Base-by-base conservation (phyloP, 2,797 vertebrate genomes). In the Lepus oiostolus region DNA sequence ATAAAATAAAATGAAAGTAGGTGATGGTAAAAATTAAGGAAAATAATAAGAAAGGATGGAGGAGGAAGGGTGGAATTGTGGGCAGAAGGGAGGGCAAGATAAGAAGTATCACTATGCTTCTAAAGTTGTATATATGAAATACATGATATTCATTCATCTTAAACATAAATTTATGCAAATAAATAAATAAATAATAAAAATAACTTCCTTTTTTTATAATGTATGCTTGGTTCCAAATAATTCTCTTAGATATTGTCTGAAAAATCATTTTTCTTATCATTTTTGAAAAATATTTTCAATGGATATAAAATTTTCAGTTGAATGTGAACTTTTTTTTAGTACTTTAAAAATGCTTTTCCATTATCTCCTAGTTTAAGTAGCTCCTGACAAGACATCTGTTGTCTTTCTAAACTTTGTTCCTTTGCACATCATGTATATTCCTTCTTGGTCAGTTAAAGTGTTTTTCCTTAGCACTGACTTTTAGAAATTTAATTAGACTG, bases 271-370 rank as follows among this genome's bases (percentile, higher is more conserved):
- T 88, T 22, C 35, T n/a, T 84, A 42, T 84, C 47, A 87, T 50
- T n/a, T 88, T 93, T 95, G 68, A 91, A 89, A 91, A 32, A 77
- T 65, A 67, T 76, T 76, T 89, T 86, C 42, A 80, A 12, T 68
- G 26, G 38, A 76, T 65, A 82, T 76, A 77, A 67, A 82, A 74
- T 70, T 93, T 17, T 75, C 70, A 77, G 77, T 79, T 67, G 52
- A 42, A 10, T 83, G 71, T 4, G 50, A 7, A 67, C 67, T 42
- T 74, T 77, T 72, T 68, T 60, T 80, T 16, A 91, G 21, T 60
- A 72, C n/a, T 83, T 76, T 62, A 82, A 93, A 91, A 24, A 67
- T 76, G 16, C 67, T 74, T 22, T 38, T 89, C 65, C 68, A 85
- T 82, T 71, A 52, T 76, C 28, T 75, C 28, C 11, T 52, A 76